These are phyloP conservation scores for Chymomyza costata DNA, from an alignment of 1,140 invertebrate genomes.

Conservation along the genomic window DNA sequence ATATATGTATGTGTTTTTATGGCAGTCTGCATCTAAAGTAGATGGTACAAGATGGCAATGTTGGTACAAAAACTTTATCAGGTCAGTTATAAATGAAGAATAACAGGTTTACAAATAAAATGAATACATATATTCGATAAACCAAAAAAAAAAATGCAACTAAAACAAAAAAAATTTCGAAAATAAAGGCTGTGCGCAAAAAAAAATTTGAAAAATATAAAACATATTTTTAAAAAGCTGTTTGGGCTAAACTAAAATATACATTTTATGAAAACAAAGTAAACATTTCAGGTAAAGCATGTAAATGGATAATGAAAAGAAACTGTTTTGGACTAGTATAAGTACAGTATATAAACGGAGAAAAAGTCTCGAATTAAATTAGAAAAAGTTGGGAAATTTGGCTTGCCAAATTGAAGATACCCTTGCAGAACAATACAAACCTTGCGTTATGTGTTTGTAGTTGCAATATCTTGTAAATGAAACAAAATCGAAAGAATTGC, in stretches of 20 bases:
- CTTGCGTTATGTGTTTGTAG: too few relatives aligned
- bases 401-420: too few relatives aligned
- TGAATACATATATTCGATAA: too few relatives aligned
- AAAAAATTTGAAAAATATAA: constrained; percentile 20
- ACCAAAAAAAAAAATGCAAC: constrained; percentile 3
- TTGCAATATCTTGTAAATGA: too few relatives aligned
- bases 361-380: too few relatives aligned
- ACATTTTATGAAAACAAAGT: constrained; percentile 27
- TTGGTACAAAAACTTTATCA: constrained; percentile 70
- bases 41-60: constrained; percentile 27
- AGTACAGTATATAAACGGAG: too few relatives aligned
- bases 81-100: constrained; percentile 47
- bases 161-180: constrained; percentile 42
- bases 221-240: too few relatives aligned
- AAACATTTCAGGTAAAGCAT: constrained; percentile 15
- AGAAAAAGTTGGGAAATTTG: too few relatives aligned
- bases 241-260: constrained; percentile 29
- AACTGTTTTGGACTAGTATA: too few relatives aligned
- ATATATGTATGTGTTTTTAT: constrained; percentile 18
- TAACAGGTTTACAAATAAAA: constrained; percentile 37
- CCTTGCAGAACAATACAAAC: too few relatives aligned
- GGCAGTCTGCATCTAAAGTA: constrained; percentile 27
- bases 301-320: too few relatives aligned
- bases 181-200: constrained; percentile 66
- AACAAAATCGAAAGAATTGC: too few relatives aligned